Evolutionary conservation across 92 coral and sea anemone species (phyloP).

Genomic region (Porites lobata): DNA sequence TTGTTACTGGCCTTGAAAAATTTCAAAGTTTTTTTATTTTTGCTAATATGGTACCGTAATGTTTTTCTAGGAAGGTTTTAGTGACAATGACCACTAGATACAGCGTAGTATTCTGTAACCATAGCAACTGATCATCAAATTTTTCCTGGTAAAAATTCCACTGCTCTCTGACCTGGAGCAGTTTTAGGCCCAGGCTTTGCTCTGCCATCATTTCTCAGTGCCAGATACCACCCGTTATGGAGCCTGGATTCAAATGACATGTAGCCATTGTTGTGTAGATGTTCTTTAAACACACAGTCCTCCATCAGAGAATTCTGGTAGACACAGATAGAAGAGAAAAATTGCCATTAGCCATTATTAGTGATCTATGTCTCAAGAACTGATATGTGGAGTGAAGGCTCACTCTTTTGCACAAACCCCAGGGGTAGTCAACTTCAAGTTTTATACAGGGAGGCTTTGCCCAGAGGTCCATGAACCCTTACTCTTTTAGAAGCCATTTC

Average conservation of each 20-base stretch:
- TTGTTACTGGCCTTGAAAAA: no score
- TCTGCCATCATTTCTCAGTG: conserved; percentile 55
- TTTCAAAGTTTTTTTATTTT: neutral
- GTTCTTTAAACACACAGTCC: conserved; percentile 69
- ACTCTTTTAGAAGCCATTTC: no score
- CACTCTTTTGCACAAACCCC: no score
- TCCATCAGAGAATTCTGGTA: conserved; percentile 39
- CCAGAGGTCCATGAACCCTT: no score
- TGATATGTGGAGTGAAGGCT: no score
- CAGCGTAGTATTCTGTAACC: neutral
- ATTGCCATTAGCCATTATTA: no score
- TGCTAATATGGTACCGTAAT: neutral
- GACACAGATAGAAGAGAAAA: neutral
- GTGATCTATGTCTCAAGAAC: no score
- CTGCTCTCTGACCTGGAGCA: conserved; percentile 60
- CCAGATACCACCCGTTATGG: conserved; percentile 65
- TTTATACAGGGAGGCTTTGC: no score
- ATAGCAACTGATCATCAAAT: neutral
- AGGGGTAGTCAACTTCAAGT: no score
- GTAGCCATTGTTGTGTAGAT: conserved; percentile 50
- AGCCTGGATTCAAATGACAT: conserved; percentile 72
- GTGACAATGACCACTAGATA: neutral
- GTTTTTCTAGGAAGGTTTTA: neutral
- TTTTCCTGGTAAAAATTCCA: conserved; percentile 47
- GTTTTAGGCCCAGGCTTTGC: conserved; percentile 69